These are phyloP conservation scores for Lepidothrix coronata DNA, from an alignment of 2,113 vertebrate species.

Conservation along the genomic window DNA sequence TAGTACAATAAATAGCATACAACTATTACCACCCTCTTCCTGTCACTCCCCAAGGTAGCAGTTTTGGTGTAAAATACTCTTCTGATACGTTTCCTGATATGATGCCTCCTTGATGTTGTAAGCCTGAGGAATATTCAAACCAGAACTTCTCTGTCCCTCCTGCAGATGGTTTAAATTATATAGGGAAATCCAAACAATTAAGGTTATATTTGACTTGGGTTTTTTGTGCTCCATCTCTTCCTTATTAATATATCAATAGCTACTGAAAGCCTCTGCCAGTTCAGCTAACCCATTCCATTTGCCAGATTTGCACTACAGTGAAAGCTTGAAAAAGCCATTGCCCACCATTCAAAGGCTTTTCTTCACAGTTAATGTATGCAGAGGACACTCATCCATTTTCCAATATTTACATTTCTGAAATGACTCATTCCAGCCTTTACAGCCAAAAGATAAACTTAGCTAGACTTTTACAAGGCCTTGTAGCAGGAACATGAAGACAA, in stretches of 20 bases:
- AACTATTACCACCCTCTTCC: background rate
- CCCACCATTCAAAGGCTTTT: background rate
- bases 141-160: background rate
- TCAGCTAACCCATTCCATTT: background rate
- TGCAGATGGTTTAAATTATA: constrained; percentile 16
- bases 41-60: background rate
- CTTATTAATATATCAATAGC: background rate
- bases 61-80: background rate
- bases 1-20: background rate
- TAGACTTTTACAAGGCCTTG: background rate
- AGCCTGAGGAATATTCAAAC: background rate
- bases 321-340: background rate
- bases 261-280: background rate
- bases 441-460: background rate
- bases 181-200: background rate
- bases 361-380: background rate
- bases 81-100: constrained; percentile 8
- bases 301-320: background rate
- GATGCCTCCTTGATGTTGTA: background rate
- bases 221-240: background rate
- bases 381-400: background rate
- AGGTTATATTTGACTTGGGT: background rate
- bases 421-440: background rate
- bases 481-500: background rate
- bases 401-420: background rate